These are phyloP conservation scores for Drosophila ananassae DNA, from an alignment of 1,140 invertebrate genomes.

Conservation along the genomic window DNA sequence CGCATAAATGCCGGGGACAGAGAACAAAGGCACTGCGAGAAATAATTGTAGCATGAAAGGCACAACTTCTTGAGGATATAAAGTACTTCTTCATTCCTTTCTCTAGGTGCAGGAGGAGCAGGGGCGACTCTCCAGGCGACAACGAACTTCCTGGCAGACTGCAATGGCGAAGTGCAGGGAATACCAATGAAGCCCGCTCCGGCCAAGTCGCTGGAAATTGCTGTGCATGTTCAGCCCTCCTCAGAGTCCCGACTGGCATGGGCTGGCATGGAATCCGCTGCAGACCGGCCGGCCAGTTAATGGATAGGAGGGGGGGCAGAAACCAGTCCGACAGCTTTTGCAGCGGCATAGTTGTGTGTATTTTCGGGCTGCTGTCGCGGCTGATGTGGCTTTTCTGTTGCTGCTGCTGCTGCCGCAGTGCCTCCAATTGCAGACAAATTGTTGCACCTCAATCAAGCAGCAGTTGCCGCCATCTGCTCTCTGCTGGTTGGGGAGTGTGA, in stretches of 20 bases:
- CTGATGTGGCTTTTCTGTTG: background rate
- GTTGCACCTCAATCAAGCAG: conserved; percentile 77
- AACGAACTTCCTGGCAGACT: conserved; percentile 44
- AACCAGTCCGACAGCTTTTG: conserved; percentile 70
- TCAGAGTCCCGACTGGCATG: background rate
- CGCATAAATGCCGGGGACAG: conserved; percentile 69
- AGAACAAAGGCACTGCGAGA: conserved; percentile 42
- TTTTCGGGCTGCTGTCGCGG: conserved; percentile 33
- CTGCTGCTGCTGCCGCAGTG: conserved; percentile 23
- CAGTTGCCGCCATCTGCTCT: conserved; percentile 52
- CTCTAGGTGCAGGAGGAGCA: conserved; percentile 5
- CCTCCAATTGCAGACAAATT: conserved; percentile 75
- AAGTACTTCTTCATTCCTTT: conserved; percentile 8
- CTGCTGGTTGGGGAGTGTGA: background rate
- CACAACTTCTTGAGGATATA: background rate
- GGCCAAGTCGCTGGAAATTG: conserved; percentile 61
- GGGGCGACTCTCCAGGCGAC: conserved; percentile 34
- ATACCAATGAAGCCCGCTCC: conserved; percentile 36
- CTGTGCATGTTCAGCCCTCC: conserved; percentile 60
- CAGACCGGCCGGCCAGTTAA: conserved; percentile 61
- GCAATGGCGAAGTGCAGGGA: conserved; percentile 19
- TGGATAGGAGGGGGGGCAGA: conserved; percentile 34
- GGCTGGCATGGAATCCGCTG: conserved; percentile 27
- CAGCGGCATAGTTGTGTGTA: conserved; percentile 59
- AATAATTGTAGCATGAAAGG: background rate